Base-by-base conservation (phyloP, 2,113 vertebrate species). In the Potamarius usumacintae region DNA sequence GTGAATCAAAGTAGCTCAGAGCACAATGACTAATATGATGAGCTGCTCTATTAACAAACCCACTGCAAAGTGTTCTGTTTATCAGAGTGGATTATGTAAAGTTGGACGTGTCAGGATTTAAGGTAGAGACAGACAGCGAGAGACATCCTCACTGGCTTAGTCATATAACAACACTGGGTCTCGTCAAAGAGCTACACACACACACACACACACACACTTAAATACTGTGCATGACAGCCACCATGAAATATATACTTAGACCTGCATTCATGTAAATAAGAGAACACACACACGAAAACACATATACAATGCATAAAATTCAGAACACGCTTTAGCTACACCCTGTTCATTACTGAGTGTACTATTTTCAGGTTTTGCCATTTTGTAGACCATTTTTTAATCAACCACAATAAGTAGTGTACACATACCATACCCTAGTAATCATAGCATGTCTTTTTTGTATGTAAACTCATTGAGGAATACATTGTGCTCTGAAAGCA, bases 41-140 rank as follows among this genome's bases (percentile, higher is more conserved):
- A 27, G 86, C 63, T 69, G 34, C 25, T 82, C 30, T 82, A 82
- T 89, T 82, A 89, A 55, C 65, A 74, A 34, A 57, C 20, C 85
- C 42, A 34, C 34, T 80, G 52, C 81, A 89, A 67, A 52, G 72
- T 2, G 2, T 65, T 74, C 65, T 82, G 74, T 90, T 88, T 89
- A 81, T 90, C 78, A 82, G 42, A 85, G 62, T 55, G 72, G 34
- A 83, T 93, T 92, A 93, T 87, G 81, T 91, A 92, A 93, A 50
- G 74, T 69, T 85, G 65, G 86, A 91, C 77, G 60, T 78, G 50
- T 82, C 83, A 69, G 83, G 83, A 84, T 87, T 90, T 84, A 89
- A 77, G 84, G 65, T 15, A 74, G n/a, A 76, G 9, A 67, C 15
- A 69, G 82, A 76, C 67, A 52, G 48, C 15, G 2, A 4, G n/a